phyloP scores from a whole-genome alignment of 1,140 invertebrate species.

The Zophobas morio region DNA sequence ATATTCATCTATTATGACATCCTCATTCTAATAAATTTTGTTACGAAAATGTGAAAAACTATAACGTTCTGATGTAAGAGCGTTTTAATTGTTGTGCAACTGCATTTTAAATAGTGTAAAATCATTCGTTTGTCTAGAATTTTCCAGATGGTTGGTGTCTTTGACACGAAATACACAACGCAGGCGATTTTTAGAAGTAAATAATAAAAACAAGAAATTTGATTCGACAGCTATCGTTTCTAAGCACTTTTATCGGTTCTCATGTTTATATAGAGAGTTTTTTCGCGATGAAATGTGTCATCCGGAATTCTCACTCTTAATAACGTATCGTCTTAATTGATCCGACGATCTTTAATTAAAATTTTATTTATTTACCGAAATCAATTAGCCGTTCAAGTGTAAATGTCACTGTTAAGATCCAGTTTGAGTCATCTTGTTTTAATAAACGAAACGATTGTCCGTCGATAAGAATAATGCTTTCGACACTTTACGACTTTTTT shows the following conservation, averaged over 20 bases:
- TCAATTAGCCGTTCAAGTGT: constrained; percentile 24
- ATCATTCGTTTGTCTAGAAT: background rate
- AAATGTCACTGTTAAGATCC: constrained; percentile 5
- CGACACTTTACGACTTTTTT: constrained; percentile 23
- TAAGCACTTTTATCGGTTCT: constrained; percentile 16
- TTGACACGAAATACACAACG: constrained; percentile 25
- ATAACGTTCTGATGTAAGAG: constrained; percentile 17
- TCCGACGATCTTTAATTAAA: constrained; percentile 22
- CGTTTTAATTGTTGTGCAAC: background rate
- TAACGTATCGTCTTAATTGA: constrained; percentile 14
- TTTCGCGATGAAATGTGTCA: constrained; percentile 21
- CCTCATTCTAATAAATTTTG: constrained; percentile 39
- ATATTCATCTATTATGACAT: constrained; percentile 41
- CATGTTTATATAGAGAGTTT: background rate
- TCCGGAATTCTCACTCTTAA: constrained; percentile 8
- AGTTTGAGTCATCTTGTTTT: background rate
- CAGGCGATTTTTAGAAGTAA: background rate
- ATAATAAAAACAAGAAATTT: constrained; percentile 12
- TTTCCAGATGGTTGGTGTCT: constrained; percentile 12
- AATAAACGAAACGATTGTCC: background rate
- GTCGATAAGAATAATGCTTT: background rate
- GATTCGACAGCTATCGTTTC: constrained; percentile 12
- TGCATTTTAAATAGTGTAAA: background rate
- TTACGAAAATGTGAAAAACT: constrained; percentile 39
- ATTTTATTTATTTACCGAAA: constrained; percentile 35